Evolutionary conservation across 2,888 invertebrate genomes (phyloP).

Genomic region (Chrysolina oricalcia): DNA sequence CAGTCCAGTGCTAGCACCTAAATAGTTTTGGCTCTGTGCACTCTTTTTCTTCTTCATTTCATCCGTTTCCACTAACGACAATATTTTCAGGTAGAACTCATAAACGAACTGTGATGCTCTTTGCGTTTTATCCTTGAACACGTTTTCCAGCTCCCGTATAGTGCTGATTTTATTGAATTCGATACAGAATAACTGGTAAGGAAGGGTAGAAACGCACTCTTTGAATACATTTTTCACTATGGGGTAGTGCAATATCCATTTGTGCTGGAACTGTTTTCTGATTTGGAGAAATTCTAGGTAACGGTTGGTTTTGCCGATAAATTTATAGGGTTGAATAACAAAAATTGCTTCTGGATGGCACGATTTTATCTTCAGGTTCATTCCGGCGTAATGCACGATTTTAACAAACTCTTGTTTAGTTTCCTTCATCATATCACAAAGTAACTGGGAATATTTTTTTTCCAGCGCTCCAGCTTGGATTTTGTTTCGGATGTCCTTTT

Average conservation of each 20-base stretch:
- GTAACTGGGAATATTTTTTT: slow-evolving; percentile 73
- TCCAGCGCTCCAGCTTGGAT: slow-evolving; percentile 75
- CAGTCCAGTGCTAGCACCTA: slow-evolving; percentile 66
- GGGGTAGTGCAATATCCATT: slow-evolving; percentile 77
- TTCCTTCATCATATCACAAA: slow-evolving; percentile 74
- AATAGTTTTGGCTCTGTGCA: slow-evolving; percentile 39
- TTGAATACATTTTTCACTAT: slow-evolving; percentile 77
- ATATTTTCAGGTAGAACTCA: slow-evolving; percentile 57
- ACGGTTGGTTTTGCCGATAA: slow-evolving; percentile 76
- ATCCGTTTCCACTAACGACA: slow-evolving; percentile 47
- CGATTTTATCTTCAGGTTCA: slow-evolving; percentile 56
- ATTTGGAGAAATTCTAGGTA: slow-evolving; percentile 76
- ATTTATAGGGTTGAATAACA: slow-evolving; percentile 76
- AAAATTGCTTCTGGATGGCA: slow-evolving; percentile 76
- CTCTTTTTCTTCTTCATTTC: slow-evolving; percentile 7
- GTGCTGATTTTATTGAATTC: slow-evolving; percentile 53
- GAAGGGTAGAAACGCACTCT: slow-evolving; percentile 73
- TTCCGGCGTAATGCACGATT: slow-evolving; percentile 68
- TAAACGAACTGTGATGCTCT: slow-evolving; percentile 52
- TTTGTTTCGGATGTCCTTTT: slow-evolving; percentile 76
- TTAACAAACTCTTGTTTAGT: slow-evolving; percentile 75
- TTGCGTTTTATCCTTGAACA: slow-evolving; percentile 55
- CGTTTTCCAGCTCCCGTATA: slow-evolving; percentile 53
- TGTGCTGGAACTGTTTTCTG: slow-evolving; percentile 74
- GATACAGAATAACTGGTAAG: slow-evolving; percentile 74